Evolutionary conservation across 2,888 invertebrate species (phyloP).

Genomic region (Nebria salina): DNA sequence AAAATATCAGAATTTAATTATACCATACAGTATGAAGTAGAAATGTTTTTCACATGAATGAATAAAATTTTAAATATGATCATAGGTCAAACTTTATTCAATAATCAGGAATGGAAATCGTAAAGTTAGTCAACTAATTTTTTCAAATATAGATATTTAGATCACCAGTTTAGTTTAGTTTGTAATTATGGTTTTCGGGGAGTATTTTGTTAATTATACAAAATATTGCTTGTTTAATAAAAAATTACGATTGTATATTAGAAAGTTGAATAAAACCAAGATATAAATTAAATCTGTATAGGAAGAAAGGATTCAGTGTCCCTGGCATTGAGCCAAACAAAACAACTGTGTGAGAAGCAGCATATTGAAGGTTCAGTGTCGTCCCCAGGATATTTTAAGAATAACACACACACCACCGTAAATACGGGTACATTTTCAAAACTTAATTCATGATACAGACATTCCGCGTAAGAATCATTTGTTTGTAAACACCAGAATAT

Average conservation of each 20-base stretch:
- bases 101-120: too few species aligned
- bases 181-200: too few species aligned
- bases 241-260: too few species aligned
- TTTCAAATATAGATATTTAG: too few species aligned
- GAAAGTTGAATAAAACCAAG: too few species aligned
- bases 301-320: slow-evolving; percentile 11
- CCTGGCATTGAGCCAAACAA: slow-evolving; percentile 4
- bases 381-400: slow-evolving; percentile 17
- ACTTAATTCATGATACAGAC: slow-evolving; percentile 23
- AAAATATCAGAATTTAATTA: not conserved
- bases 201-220: too few species aligned
- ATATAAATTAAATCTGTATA: not conserved
- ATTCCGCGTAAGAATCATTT: slow-evolving; percentile 18
- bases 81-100: too few species aligned
- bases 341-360: not conserved
- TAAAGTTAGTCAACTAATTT: too few species aligned
- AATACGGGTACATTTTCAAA: slow-evolving; percentile 5
- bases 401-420: slow-evolving; percentile 4
- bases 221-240: too few species aligned
- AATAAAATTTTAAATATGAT: too few species aligned
- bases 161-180: too few species aligned
- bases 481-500: slow-evolving; percentile 31
- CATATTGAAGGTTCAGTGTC: slow-evolving; percentile 12
- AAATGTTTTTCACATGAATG: too few species aligned
- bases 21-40: not conserved